These are phyloP conservation scores for Heteromurus nitidus DNA, from an alignment of 2,888 invertebrate species.

Conservation along the genomic window DNA sequence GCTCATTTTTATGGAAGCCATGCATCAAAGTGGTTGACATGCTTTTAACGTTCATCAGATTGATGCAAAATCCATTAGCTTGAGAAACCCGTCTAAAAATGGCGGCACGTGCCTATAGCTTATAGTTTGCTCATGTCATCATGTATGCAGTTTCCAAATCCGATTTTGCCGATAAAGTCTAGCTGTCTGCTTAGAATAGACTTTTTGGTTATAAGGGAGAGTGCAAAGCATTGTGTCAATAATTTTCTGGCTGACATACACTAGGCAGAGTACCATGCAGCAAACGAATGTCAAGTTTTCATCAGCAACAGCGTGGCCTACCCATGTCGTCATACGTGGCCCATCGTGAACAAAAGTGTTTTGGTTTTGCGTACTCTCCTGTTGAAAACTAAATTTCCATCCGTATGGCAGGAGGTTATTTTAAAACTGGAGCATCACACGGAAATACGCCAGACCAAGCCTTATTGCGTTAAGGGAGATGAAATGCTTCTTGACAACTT, in stretches of 20 bases:
- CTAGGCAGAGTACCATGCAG: slow-evolving; percentile 62
- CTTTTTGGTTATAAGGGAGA: no score
- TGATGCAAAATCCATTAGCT: no score
- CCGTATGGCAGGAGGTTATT: slow-evolving; percentile 58
- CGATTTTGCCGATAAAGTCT: no score
- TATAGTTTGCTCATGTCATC: no score
- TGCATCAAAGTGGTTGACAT: no score
- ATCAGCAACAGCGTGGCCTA: slow-evolving; percentile 56
- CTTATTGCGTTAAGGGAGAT: slow-evolving; percentile 66
- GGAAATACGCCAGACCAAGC: slow-evolving; percentile 58
- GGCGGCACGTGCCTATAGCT: no score
- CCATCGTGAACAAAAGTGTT: slow-evolving; percentile 67
- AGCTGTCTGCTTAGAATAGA: no score
- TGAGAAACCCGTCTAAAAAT: no score
- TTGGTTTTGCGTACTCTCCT: slow-evolving; percentile 67
- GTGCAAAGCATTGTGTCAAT: neutral
- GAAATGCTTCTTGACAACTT: slow-evolving; percentile 65
- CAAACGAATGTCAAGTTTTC: slow-evolving; percentile 67
- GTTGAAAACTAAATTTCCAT: slow-evolving; percentile 59
- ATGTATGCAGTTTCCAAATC: no score
- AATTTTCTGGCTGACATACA: slow-evolving; percentile 29
- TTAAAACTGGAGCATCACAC: slow-evolving; percentile 68
- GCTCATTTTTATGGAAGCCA: no score
- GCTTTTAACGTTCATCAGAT: no score
- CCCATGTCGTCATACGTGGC: slow-evolving; percentile 65